These are phyloP conservation scores for Diarsia mendica DNA, from an alignment of 2,888 invertebrate genomes.

Conservation along the genomic window DNA sequence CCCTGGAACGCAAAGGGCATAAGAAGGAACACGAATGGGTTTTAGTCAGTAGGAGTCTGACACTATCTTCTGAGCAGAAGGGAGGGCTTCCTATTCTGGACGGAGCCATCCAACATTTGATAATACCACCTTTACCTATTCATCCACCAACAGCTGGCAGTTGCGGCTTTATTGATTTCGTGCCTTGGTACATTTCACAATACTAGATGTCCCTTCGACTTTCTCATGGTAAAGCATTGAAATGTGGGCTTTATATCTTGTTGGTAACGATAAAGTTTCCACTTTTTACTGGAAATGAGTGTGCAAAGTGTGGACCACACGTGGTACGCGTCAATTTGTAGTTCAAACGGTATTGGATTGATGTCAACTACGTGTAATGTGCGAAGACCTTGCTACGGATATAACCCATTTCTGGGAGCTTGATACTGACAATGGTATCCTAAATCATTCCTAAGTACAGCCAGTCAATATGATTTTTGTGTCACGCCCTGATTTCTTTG, in stretches of 20 bases:
- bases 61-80: too few relatives aligned
- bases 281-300: background rate
- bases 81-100: too few relatives aligned
- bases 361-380: background rate
- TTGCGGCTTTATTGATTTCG: too few relatives aligned
- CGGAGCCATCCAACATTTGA: too few relatives aligned
- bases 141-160: too few relatives aligned
- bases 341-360: background rate
- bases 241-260: background rate
- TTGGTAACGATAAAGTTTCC: background rate
- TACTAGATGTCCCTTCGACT: background rate
- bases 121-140: too few relatives aligned
- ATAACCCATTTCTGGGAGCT: background rate
- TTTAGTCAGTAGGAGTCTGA: too few relatives aligned
- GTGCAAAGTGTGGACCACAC: background rate
- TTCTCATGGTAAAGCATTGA: background rate
- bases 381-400: background rate
- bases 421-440: conserved; percentile 28
- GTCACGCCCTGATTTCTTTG: conserved; percentile 50
- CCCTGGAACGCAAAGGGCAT: too few relatives aligned
- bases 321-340: background rate
- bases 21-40: too few relatives aligned
- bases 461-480: conserved; percentile 45
- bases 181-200: too few relatives aligned
- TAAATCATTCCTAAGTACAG: conserved; percentile 30